Base-by-base conservation (phyloP, 2,888 invertebrate species). In the Holacanthella duospinosa region DNA sequence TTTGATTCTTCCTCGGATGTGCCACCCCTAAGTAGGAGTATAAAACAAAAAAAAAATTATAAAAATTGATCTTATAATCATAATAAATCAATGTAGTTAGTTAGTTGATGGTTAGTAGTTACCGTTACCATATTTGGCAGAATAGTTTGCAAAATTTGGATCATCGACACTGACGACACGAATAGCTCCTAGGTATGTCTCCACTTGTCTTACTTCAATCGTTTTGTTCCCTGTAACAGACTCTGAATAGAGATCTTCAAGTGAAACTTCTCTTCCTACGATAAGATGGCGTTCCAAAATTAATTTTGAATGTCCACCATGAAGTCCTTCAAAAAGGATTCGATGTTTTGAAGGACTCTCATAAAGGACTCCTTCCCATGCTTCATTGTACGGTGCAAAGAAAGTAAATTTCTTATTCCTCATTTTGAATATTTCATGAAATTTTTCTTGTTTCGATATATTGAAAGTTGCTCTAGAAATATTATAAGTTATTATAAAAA, bases 211-310 rank as follows among this genome's bases (percentile, higher is more conserved):
- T 4, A 48, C 4, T 9, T 48, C 48, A 48, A 21, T 48, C 19
- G 19, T 21, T 21, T 21, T 21, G 21, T 21, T 21, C 48, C 48
- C 48, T 4, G 19, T 21, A 9, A 21, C 21, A n/a, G 48, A n/a
- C 21, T 48, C 19, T 4, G n/a, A 21, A 26, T 36, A 21, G 2
- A 90, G 80, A 75, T 87, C 86, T 64, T 88, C 87, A 82, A 92
- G 88, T 64, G 88, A 87, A 77, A 84, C 88, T 19, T 85, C 83
- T 71, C 87, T 85, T 1, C 87, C 85, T 66, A 90, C 84, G 54
- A 94, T 86, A 69, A 94, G 82, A 79, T 95, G 95, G 64, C 93
- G 84, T 78, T 94, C 90, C 76, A 93, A 79, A 71, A 93, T 87
- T 77, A 86, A 84, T 72, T 84, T 84, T 1, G 88, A 86, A 89